Base-by-base conservation (phyloP, 2,888 invertebrate species). In the Aspidiotus destructor region DNA sequence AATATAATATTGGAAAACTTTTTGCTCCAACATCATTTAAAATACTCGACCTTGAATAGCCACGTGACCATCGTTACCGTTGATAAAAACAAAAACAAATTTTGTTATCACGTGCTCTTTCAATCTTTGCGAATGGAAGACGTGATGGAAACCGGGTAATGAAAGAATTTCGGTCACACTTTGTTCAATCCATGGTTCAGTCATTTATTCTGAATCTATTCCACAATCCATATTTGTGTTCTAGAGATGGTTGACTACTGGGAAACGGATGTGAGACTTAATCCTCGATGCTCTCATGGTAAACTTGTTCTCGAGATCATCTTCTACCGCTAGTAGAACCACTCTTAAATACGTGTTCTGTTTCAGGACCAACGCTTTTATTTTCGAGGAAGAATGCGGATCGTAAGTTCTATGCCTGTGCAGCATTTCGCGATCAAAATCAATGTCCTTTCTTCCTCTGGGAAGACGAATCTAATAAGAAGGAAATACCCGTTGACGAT, bases 401-500 rank as follows among this genome's bases (percentile, higher is more conserved):
- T 3, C 53, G 54, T 8, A 80, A 81, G 72, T 93, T 86, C 78
- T 94, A 82, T 77, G 86, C 88, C 0, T 95, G 94, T 77, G 86
- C 94, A 0, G 88, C 91, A 0, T 89, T 88, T 76, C 83, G 94
- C 69, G 86, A 89, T 75, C 82, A 86, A 71, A 88, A 88, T 75
- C 81, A 85, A 10, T 94, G 94, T 75, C 79, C 81, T 5, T 87
- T 90, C 75, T 86, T 85, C 73, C 80, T 86, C 41, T 79, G 78
- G 75, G 79, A 80, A 70, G 79, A 82, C 72, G 81, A 81, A 69
- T 80, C 82, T 73, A 77, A 77, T 2, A 74, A 75, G 13, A 75
- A 77, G 65, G 70, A 73, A 8, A 78, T 79, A 70, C 73, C 75
- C 60, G 55, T 13, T 17, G 42, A 61, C 53, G 48, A 61, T 10